phyloP scores from a whole-genome alignment of 2,797 vertebrate species.

The Momotus momota region DNA sequence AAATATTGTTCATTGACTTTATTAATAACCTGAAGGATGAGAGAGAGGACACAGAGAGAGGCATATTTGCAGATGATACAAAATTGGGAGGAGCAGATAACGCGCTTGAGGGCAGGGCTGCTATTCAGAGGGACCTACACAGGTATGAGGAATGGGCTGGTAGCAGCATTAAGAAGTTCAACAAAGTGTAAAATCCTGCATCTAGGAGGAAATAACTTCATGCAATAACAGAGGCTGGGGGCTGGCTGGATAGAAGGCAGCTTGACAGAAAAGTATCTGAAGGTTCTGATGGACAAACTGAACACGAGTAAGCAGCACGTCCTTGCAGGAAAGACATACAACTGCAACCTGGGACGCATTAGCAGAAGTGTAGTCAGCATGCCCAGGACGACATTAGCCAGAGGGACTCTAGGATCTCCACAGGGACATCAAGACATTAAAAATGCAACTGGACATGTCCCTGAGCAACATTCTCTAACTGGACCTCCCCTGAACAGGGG shows the following conservation, averaged over 20 bases:
- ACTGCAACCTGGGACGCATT: not conserved
- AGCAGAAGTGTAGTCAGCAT: not conserved
- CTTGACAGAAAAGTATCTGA: not conserved
- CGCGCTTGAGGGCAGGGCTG: constrained; percentile 1
- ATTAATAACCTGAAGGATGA: not conserved
- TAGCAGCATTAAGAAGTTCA: constrained; percentile 13
- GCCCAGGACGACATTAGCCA: not conserved
- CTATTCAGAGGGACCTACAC: constrained; percentile 4
- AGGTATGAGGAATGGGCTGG: constrained; percentile 21
- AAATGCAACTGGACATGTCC: not conserved
- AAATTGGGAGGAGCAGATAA: constrained; percentile 16
- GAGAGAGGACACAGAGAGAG: not conserved
- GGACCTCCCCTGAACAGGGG: not conserved
- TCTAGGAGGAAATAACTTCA: not conserved
- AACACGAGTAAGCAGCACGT: not conserved
- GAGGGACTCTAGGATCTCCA: not conserved
- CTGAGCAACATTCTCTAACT: not conserved
- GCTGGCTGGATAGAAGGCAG: not conserved
- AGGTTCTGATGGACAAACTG: not conserved
- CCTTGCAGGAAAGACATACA: not conserved
- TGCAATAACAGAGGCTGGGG: not conserved
- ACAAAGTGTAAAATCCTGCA: constrained; percentile 28
- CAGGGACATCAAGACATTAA: not conserved
- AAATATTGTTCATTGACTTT: not conserved
- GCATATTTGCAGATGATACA: not conserved